Percentiles rank a stretch among this genome's conserved stretches.
phyloP scores from a whole-genome alignment of 2,888 invertebrate genomes.

The Hydriomena furcata region DNA sequence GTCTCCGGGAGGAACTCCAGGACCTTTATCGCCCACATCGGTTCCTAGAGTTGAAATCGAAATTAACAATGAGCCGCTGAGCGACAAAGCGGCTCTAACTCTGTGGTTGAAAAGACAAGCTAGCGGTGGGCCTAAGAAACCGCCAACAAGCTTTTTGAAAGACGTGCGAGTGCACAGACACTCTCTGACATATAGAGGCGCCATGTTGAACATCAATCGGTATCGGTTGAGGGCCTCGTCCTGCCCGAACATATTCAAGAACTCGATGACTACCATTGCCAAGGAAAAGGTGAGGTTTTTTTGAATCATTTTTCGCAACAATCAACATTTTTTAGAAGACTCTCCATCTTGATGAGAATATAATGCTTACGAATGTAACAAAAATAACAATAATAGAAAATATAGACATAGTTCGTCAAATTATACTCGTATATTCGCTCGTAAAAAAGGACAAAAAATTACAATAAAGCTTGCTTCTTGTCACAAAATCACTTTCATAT shows the following conservation, averaged over 20 bases:
- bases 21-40: conserved; percentile 51
- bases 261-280: conserved; percentile 93
- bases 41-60: conserved; percentile 45
- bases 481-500: too few species aligned
- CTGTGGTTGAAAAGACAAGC: conserved; percentile 84
- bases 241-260: conserved; percentile 95
- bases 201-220: conserved; percentile 92
- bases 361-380: too few species aligned
- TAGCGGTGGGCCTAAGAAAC: conserved; percentile 72
- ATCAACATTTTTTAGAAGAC: too few species aligned
- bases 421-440: too few species aligned
- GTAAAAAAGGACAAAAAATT: too few species aligned
- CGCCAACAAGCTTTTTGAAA: conserved; percentile 86
- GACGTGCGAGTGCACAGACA: conserved; percentile 90
- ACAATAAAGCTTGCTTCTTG: too few species aligned
- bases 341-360: too few species aligned
- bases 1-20: conserved; percentile 48
- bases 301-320: too few species aligned
- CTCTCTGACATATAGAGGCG: conserved; percentile 92
- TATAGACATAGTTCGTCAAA: too few species aligned
- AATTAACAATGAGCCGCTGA: conserved; percentile 47
- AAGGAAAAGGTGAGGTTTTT: conserved; percentile 85
- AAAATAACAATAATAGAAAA: too few species aligned
- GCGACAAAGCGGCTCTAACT: conserved; percentile 77
- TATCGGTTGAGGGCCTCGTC: conserved; percentile 93